These are phyloP conservation scores for Drosophila ustulata DNA, from an alignment of 2,888 invertebrate species.

Conservation along the genomic window DNA sequence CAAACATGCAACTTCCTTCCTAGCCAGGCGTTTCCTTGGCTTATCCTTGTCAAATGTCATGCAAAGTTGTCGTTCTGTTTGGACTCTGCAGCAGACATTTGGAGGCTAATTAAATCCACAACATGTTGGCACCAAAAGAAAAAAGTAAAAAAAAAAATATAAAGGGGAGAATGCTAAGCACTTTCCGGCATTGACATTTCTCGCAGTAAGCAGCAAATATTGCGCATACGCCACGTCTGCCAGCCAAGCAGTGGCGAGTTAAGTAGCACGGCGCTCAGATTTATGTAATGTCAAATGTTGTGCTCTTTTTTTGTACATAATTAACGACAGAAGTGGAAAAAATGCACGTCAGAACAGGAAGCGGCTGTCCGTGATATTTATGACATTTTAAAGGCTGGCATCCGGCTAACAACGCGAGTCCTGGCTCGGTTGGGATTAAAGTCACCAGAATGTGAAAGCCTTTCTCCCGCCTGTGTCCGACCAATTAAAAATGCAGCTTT, in stretches of 20 bases:
- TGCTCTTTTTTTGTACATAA: conserved; percentile 38
- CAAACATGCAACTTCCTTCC: conserved; percentile 77
- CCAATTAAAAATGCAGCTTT: conserved; percentile 75
- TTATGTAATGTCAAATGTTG: conserved; percentile 50
- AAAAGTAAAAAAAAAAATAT: conserved; percentile 17
- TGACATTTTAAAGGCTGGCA: conserved; percentile 67
- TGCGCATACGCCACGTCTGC: conserved; percentile 69
- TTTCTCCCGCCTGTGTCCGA: conserved; percentile 21
- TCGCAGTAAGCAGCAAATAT: conserved; percentile 51
- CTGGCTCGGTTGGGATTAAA: conserved; percentile 30
- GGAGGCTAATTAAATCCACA: conserved; percentile 75
- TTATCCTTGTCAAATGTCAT: conserved; percentile 68
- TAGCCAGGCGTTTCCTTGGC: conserved; percentile 40
- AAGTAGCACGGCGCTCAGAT: conserved; percentile 36
- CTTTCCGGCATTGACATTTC: conserved; percentile 78
- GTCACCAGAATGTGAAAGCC: conserved; percentile 4
- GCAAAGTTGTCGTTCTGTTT: conserved; percentile 64
- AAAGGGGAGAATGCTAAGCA: conserved; percentile 65
- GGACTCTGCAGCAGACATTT: conserved; percentile 46
- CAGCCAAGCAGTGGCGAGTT: conserved; percentile 22
- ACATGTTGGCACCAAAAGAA: conserved; percentile 40
- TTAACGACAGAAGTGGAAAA: conserved; percentile 50
- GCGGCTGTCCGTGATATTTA: conserved; percentile 62
- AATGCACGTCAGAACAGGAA: conserved; percentile 61
- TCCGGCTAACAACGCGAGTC: conserved; percentile 35